phyloP scores from a whole-genome alignment of 2,113 vertebrate genomes.

The Melanotaenia duboulayi region DNA sequence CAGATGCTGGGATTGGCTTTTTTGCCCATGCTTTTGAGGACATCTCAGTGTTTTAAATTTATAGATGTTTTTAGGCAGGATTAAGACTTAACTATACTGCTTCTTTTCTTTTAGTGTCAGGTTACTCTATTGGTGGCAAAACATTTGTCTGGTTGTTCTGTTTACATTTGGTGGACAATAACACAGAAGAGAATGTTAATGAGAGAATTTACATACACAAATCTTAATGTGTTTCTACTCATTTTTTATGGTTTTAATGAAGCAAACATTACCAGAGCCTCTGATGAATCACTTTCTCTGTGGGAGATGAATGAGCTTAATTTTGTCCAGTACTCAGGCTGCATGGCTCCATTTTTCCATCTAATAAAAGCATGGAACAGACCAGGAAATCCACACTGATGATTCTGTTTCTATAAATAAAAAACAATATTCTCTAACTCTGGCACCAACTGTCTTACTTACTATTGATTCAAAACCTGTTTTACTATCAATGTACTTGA shows the following conservation, averaged over 20 bases:
- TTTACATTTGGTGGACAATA: slow-evolving; percentile 1
- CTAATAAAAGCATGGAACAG: slow-evolving; percentile 25
- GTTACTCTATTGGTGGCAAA: background rate
- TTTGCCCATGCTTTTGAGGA: too few species aligned
- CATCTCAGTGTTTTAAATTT: too few species aligned
- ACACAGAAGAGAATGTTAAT: background rate
- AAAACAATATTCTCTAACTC: slow-evolving; percentile 3
- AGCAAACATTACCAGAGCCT: slow-evolving; percentile 54
- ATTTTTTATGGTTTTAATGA: slow-evolving; percentile 40
- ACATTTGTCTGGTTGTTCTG: background rate
- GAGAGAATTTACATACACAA: slow-evolving; percentile 22
- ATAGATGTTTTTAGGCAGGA: background rate
- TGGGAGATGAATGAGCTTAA: slow-evolving; percentile 74
- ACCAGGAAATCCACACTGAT: slow-evolving; percentile 15
- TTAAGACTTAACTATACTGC: background rate
- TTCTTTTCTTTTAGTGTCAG: background rate
- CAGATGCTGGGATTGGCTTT: too few species aligned
- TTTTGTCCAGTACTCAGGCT: slow-evolving; percentile 61
- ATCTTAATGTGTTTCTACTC: too few species aligned
- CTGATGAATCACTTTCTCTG: slow-evolving; percentile 48
- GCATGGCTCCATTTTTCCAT: slow-evolving; percentile 22
- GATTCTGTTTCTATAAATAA: slow-evolving; percentile 1
- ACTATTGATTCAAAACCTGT: background rate
- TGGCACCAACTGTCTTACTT: background rate
- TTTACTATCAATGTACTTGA: background rate